phyloP scores from a whole-genome alignment of 2,888 invertebrate genomes.

The Eulithis testata region DNA sequence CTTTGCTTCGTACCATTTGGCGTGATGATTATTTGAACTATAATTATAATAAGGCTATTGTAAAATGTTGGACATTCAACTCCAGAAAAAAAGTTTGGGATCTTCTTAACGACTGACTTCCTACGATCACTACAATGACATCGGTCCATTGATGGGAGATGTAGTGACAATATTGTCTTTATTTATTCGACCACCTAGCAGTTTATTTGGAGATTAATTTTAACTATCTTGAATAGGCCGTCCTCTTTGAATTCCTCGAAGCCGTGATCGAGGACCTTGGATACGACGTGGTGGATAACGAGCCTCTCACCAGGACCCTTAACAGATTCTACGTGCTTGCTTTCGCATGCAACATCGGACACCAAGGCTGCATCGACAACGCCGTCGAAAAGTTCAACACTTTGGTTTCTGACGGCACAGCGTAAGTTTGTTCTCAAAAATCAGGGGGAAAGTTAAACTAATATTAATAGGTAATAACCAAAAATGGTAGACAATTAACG shows the following conservation, averaged over 20 bases:
- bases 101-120: no score
- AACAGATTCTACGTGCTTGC: conserved; percentile 75
- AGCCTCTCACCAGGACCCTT: conserved; percentile 62
- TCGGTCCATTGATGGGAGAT: no score
- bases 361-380: conserved; percentile 79
- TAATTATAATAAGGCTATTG: no score
- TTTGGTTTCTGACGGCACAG: conserved; percentile 44
- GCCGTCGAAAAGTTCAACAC: conserved; percentile 60
- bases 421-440: conserved; percentile 45
- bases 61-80: no score
- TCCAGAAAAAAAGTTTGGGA: no score
- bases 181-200: no score
- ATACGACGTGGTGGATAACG: conserved; percentile 57
- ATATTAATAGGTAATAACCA: no score
- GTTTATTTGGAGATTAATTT: no score
- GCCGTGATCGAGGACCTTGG: conserved; percentile 61
- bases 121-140: no score
- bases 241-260: conserved; percentile 59
- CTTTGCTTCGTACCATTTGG: background rate
- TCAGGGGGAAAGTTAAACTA: no score
- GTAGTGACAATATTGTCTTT: no score
- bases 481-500: no score
- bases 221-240: conserved; percentile 46
- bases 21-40: background rate
- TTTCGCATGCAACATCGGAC: conserved; percentile 87